Conservation (phyloP, 2,888 invertebrate species). For the Lasius platythorax region DNA sequence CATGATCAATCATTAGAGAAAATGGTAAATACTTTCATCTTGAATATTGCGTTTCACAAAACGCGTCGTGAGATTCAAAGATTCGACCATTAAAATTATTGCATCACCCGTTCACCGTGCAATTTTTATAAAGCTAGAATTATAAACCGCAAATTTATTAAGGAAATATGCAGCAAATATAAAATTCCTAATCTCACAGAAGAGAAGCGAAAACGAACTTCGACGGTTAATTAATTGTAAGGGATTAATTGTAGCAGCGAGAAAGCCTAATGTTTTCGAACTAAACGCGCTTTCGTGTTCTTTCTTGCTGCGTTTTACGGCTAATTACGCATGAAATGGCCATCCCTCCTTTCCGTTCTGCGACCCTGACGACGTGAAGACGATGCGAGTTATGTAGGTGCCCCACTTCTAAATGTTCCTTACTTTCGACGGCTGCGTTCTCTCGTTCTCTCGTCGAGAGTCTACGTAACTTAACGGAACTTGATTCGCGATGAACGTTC, state of each 20-base stretch:
- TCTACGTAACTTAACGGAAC: slow-evolving; percentile 43
- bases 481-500: not conserved
- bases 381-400: slow-evolving; percentile 44
- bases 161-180: not conserved
- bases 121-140: not conserved
- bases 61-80: not conserved
- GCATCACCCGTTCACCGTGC: not conserved
- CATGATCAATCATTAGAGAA: not conserved
- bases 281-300: not conserved
- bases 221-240: not conserved
- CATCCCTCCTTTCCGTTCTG: not conserved
- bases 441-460: slow-evolving; percentile 10
- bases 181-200: not conserved
- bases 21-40: not conserved
- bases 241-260: not conserved
- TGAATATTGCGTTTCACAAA: not conserved
- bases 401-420: slow-evolving; percentile 50
- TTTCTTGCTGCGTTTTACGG: slow-evolving; percentile 5
- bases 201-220: not conserved
- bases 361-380: not conserved
- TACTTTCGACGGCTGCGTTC: not conserved
- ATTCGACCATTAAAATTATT: not conserved
- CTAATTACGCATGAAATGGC: slow-evolving; percentile 18
- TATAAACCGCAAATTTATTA: not conserved
- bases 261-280: not conserved